A percentile compares a stretch with the other conserved stretches of the same genome.
Evolutionary conservation across 2,113 vertebrate genomes (phyloP).

Genomic region (Jacana jacana): DNA sequence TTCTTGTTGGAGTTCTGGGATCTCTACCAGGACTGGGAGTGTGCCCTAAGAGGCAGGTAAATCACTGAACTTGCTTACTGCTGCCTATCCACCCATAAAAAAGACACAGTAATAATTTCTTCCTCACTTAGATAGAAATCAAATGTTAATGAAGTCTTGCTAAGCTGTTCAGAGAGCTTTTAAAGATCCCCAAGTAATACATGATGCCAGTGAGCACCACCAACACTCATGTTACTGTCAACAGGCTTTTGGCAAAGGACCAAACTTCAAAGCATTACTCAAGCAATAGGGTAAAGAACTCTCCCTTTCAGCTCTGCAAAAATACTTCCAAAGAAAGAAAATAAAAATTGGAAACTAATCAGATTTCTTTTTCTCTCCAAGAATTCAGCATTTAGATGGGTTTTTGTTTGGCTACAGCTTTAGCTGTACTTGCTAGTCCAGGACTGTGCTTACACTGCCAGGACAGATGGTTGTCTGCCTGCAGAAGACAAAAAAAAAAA

Average conservation of each 20-base stretch:
- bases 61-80: neutral
- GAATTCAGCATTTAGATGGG: neutral
- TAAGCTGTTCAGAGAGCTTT: slow-evolving; percentile 8
- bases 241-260: neutral
- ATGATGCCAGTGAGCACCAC: neutral
- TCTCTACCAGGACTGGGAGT: neutral
- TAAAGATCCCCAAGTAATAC: neutral
- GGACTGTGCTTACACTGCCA: neutral
- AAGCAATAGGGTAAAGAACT: neutral
- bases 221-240: neutral
- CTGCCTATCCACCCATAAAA: neutral
- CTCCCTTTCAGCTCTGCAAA: neutral
- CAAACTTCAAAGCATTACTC: neutral
- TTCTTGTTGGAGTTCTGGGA: neutral
- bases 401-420: neutral
- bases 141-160: slow-evolving; percentile 1
- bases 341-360: neutral
- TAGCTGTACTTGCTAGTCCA: neutral
- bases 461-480: neutral
- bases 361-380: neutral
- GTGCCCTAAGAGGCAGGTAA: neutral
- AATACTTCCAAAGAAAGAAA: neutral
- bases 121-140: neutral
- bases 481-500: neutral
- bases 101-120: neutral